Conservation (phyloP, 2,113 vertebrate genomes). For the Pseudorhombus dupliciocellatus region DNA sequence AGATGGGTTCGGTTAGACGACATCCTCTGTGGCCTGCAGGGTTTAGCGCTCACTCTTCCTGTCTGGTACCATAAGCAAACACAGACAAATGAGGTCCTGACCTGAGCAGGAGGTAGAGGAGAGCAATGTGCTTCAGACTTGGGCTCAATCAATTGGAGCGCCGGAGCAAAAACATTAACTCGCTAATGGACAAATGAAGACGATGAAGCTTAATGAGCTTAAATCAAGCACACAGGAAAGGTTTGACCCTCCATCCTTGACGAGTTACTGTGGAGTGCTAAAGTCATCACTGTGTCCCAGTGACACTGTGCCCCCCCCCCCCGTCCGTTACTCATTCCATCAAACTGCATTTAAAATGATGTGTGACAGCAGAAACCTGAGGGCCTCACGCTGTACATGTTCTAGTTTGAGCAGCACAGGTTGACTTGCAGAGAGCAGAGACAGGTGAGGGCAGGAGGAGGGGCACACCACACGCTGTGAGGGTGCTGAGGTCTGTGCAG, state of each 20-base stretch:
- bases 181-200: neutral
- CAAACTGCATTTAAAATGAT: neutral
- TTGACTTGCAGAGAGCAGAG: neutral
- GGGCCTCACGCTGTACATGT: neutral
- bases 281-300: conserved; percentile 29
- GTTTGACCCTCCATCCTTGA: neutral
- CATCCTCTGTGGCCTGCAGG: conserved; percentile 60
- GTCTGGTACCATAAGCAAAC: conserved; percentile 43
- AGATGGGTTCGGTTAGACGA: conserved; percentile 60
- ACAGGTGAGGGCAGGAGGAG: neutral
- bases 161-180: neutral
- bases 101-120: conserved; percentile 39
- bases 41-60: conserved; percentile 57
- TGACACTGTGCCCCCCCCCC: conserved; percentile 22
- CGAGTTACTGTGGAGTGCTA: neutral
- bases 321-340: conserved; percentile 19
- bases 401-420: conserved; percentile 18
- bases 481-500: conserved; percentile 12
- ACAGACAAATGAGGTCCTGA: conserved; percentile 41
- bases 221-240: neutral
- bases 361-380: conserved; percentile 11
- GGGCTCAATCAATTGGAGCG: neutral
- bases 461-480: neutral
- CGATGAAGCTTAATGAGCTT: neutral
- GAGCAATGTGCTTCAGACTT: conserved; percentile 25